A percentile compares a stretch with the other conserved stretches of the same genome.
Conservation (phyloP, 2,797 vertebrate species). For the Siniperca scherzeri region DNA sequence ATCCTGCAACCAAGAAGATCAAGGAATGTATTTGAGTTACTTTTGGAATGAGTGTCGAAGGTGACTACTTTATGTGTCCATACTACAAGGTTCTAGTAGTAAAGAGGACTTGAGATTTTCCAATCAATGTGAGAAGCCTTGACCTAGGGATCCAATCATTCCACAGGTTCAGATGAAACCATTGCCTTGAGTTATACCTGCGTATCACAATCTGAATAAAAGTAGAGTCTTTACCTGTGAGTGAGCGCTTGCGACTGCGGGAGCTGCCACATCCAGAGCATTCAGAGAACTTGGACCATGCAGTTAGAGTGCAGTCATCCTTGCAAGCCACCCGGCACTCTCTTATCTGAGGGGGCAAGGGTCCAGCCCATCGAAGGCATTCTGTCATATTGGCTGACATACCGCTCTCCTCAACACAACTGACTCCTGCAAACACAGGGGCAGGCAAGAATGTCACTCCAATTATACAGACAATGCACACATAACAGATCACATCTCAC, state of each 20-base stretch:
- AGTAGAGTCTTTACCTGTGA: conserved; percentile 86
- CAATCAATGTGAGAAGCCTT: conserved; percentile 9
- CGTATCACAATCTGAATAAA: background rate
- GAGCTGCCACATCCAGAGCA: conserved; percentile 88
- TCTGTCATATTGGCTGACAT: conserved; percentile 83
- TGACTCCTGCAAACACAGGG: conserved; percentile 84
- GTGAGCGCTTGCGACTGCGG: conserved; percentile 85
- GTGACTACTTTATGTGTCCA: background rate
- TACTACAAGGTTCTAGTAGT: background rate
- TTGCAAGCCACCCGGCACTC: conserved; percentile 90
- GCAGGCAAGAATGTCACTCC: conserved; percentile 31
- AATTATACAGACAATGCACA: conserved; percentile 14
- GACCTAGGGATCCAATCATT: conserved; percentile 21
- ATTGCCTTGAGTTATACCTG: conserved; percentile 5
- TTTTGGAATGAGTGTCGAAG: background rate
- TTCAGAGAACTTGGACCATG: conserved; percentile 94
- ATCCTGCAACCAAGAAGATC: conserved; percentile 2
- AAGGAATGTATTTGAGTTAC: background rate
- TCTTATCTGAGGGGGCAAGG: conserved; percentile 87
- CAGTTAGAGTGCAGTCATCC: conserved; percentile 93
- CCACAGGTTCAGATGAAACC: conserved; percentile 6
- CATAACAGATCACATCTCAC: background rate
- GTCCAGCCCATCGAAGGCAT: conserved; percentile 89
- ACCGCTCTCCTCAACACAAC: conserved; percentile 86
- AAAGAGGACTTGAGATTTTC: background rate